Evolutionary conservation across 2,113 vertebrate species (phyloP), one percentile per base, ranked within the genome.

Genomic region (Pangasianodon hypophthalmus): DNA sequence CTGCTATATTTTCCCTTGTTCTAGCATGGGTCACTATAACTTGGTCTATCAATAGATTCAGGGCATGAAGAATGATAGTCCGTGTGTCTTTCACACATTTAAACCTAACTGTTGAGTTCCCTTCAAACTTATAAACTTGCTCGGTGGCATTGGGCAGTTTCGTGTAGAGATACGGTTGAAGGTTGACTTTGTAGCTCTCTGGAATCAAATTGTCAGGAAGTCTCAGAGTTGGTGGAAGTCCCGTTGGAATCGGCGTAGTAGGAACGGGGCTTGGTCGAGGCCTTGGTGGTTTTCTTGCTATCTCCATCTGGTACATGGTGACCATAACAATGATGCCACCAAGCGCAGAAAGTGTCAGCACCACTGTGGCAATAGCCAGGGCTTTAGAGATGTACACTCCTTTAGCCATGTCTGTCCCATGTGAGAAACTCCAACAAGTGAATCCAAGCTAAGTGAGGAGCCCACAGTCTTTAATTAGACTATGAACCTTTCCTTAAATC

Each of bases 61-160:
- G 94, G 95, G 96, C 97, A 93, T 99, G 96, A 89, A 99, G 96
- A 85, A 96, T 94, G 92, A 99, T 96, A 90, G 94, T 85, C 4
- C 88, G 0, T 0, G 98, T 98, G 13, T 14, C 0, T 24, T 94
- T 24, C 0, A 32, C 0, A 5, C 98, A 99, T 6, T 0, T 0
- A 0, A 96, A 94, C 62, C 50, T 5, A 3, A 96, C 93, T 0
- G 93, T 95, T 0, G 95, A 95, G 87, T 93, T 93, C 1, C 96
- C 96, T 0, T 56, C 92, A 91, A 99, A 98, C 75, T 81, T 4
- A 37, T 95, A 94, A 0, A 91, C 94, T 88, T 95, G 94, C 0
- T 96, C 64, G 0, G 9, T 3, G 24, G 90, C 93, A 83, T 94
- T 92, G 0, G 24, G 0, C 0, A 91, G 60, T 71, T 88, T 0